Evolutionary conservation across 2,113 vertebrate species (phyloP).

Genomic region (Pomatostomus ruficeps): DNA sequence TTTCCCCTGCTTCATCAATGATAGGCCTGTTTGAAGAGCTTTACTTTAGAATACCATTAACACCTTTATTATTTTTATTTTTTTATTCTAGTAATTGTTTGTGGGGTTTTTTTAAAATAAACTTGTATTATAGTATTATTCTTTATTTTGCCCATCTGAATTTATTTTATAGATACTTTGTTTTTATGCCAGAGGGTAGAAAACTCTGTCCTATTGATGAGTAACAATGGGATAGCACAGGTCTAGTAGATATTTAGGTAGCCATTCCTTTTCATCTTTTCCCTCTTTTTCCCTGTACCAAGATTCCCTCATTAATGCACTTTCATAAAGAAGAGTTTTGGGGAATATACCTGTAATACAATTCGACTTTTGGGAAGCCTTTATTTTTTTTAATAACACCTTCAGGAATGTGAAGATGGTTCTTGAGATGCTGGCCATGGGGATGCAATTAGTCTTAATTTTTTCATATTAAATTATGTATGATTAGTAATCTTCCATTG

Average conservation of each 20-base stretch:
- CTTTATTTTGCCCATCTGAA: neutral
- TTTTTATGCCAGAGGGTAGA: neutral
- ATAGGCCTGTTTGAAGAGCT: neutral
- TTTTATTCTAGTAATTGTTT: neutral
- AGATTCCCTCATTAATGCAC: neutral
- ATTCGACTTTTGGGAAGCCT: neutral
- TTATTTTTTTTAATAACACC: neutral
- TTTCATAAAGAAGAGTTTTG: neutral
- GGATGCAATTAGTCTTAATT: neutral
- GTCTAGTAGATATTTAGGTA: neutral
- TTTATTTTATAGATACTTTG: neutral
- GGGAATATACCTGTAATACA: neutral
- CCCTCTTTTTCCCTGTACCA: neutral
- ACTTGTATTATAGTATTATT: neutral
- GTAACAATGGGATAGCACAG: neutral
- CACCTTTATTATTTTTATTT: neutral
- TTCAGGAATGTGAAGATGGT: neutral
- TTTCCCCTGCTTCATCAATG: neutral
- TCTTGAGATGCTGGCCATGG: neutral
- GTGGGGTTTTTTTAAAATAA: neutral
- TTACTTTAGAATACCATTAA: neutral
- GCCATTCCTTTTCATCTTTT: neutral
- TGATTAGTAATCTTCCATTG: neutral
- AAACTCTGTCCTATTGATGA: neutral
- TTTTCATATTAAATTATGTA: neutral